These are phyloP conservation scores for Capromys pilorides DNA, from an alignment of 2,797 vertebrate genomes.

Conservation along the genomic window DNA sequence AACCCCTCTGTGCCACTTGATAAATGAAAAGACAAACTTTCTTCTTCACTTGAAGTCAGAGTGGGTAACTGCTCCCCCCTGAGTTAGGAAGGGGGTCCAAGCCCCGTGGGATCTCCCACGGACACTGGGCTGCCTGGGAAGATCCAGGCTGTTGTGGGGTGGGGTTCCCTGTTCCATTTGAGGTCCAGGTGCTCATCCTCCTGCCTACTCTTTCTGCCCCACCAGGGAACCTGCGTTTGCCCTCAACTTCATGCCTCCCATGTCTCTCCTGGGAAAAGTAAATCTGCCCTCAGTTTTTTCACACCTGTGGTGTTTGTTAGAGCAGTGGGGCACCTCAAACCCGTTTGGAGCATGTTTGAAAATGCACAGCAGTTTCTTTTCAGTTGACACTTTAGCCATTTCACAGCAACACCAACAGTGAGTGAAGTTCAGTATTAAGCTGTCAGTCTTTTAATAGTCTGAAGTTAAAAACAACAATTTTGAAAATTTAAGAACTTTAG, in stretches of 20 bases:
- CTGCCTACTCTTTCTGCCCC: neutral
- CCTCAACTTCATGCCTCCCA: neutral
- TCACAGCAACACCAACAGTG: neutral
- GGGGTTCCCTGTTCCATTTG: neutral
- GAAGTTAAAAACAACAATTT: neutral
- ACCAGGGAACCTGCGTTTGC: neutral
- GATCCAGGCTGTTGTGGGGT: neutral
- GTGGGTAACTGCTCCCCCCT: too few relatives aligned
- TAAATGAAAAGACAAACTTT: neutral
- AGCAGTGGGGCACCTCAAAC: neutral
- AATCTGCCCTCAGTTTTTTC: neutral
- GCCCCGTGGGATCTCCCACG: neutral
- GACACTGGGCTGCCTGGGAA: neutral
- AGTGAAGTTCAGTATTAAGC: neutral
- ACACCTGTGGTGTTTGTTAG: neutral
- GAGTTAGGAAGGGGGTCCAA: neutral
- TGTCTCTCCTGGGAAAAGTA: neutral
- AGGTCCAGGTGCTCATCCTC: neutral
- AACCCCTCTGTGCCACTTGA: neutral
- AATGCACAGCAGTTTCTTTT: constrained; percentile 4
- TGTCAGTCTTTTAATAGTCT: neutral
- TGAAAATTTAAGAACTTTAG: neutral
- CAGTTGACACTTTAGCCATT: neutral
- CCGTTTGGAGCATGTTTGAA: neutral
- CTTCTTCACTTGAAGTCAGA: constrained; percentile 9